Evolutionary conservation across 2,888 invertebrate genomes (phyloP).

Genomic region (Macrophya annulata): DNA sequence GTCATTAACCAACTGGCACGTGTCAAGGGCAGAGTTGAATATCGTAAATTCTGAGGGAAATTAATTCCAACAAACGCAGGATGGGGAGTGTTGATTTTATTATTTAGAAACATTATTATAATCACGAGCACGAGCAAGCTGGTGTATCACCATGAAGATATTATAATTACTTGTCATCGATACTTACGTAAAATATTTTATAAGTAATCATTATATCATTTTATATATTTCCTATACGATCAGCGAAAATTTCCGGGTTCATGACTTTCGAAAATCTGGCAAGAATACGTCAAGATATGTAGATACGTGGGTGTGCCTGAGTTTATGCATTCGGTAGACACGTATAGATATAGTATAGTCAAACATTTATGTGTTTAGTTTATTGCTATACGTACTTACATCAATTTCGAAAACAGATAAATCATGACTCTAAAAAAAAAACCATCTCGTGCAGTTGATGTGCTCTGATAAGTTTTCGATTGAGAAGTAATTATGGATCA

Average conservation of each 20-base stretch:
- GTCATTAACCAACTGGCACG: constrained; percentile 37
- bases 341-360: background rate
- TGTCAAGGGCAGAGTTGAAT: constrained; percentile 21
- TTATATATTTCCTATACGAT: background rate
- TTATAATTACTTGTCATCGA: background rate
- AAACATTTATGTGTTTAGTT: background rate
- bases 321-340: background rate
- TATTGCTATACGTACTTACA: background rate
- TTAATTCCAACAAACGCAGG: background rate
- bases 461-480: background rate
- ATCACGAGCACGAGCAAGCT: background rate
- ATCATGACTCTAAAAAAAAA: background rate
- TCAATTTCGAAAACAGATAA: background rate
- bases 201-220: background rate
- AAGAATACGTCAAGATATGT: background rate
- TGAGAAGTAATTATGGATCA: background rate
- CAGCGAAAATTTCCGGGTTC: background rate
- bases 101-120: background rate
- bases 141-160: background rate
- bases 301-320: background rate
- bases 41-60: background rate
- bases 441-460: background rate
- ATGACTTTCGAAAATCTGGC: background rate
- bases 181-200: background rate
- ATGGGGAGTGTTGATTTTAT: background rate